Conservation (phyloP, 2,797 vertebrate species). For the Betta splendens region DNA sequence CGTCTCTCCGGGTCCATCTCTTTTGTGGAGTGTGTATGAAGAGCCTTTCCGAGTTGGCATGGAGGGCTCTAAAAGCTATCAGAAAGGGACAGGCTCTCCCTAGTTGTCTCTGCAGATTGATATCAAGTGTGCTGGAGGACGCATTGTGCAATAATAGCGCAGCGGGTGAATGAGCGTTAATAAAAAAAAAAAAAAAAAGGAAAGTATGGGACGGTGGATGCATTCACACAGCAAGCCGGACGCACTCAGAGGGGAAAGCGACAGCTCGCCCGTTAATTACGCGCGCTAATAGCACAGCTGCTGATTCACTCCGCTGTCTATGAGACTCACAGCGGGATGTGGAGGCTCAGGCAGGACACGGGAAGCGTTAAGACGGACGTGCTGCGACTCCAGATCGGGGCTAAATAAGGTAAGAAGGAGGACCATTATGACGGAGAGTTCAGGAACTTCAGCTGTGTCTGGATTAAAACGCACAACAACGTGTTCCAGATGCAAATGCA, state of each 20-base stretch:
- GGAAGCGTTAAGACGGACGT: slow-evolving; percentile 48
- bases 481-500: slow-evolving; percentile 6
- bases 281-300: slow-evolving; percentile 67
- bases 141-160: slow-evolving; percentile 12
- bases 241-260: slow-evolving; percentile 21
- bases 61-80: slow-evolving; percentile 44
- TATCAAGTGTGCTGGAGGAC: slow-evolving; percentile 44
- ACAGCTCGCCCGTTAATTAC: slow-evolving; percentile 65
- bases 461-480: slow-evolving; percentile 24
- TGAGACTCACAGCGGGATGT: slow-evolving; percentile 47
- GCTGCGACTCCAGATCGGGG: slow-evolving; percentile 36
- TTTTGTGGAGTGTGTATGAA: slow-evolving; percentile 17
- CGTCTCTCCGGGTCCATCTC: slow-evolving; percentile 4
- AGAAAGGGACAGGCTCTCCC: slow-evolving; percentile 42
- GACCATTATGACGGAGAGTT: slow-evolving; percentile 27
- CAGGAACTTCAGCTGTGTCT: slow-evolving; percentile 19
- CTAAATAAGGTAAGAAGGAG: slow-evolving; percentile 34
- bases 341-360: slow-evolving; percentile 30
- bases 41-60: slow-evolving; percentile 36
- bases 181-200: no score
- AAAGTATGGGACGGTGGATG: not conserved
- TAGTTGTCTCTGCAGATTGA: slow-evolving; percentile 41
- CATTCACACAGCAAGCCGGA: slow-evolving; percentile 28
- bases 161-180: slow-evolving; percentile 3
- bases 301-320: slow-evolving; percentile 56